Evolutionary conservation across 2,113 vertebrate species (phyloP).

Genomic region (Osmerus mordax): DNA sequence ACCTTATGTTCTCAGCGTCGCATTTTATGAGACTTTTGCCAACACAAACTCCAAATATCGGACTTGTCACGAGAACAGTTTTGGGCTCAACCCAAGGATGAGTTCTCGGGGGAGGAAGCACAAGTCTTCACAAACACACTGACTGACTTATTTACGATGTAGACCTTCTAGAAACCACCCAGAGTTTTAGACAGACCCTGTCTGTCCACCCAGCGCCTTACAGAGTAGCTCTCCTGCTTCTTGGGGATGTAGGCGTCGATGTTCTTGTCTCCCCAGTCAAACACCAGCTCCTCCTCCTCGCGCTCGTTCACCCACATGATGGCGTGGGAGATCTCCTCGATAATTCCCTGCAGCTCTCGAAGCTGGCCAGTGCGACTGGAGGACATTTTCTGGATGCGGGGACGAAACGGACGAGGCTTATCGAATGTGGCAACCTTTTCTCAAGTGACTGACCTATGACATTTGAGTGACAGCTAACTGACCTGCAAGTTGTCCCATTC

Average conservation of each 20-base stretch:
- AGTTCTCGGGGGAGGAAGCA: no score
- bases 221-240: conserved; percentile 94
- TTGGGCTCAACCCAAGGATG: no score
- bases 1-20: no score
- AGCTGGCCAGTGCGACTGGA: conserved; percentile 80
- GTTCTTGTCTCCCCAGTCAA: conserved; percentile 94
- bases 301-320: conserved; percentile 99
- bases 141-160: no score
- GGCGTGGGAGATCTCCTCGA: conserved; percentile 84
- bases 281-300: conserved; percentile 94
- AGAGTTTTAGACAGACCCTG: no score
- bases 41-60: no score
- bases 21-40: no score
- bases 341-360: conserved; percentile 85
- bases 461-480: no score
- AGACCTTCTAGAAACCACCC: no score
- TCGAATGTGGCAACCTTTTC: background rate
- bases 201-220: conserved; percentile 57
- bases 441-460: no score
- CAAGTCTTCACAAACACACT: no score
- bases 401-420: conserved; percentile 4
- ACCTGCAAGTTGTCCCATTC: conserved; percentile 91
- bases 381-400: conserved; percentile 81
- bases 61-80: no score
- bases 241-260: conserved; percentile 81